Conservation (phyloP, 2,888 invertebrate species). For the Linyphia triangularis region DNA sequence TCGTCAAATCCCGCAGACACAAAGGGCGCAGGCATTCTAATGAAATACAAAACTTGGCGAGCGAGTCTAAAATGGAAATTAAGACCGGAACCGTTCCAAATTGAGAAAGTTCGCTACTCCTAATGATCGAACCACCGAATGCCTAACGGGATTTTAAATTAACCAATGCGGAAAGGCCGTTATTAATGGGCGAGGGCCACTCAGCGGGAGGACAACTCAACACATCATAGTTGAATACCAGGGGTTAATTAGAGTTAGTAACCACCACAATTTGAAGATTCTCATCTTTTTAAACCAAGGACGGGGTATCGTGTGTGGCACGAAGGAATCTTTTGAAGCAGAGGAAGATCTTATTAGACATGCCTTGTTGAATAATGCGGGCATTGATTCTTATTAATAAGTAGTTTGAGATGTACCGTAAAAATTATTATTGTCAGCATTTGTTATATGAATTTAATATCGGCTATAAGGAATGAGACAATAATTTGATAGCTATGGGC, state of each 20-base stretch:
- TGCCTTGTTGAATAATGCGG: constrained; percentile 22
- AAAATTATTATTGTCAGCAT: neutral
- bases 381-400: neutral
- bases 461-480: no score
- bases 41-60: constrained; percentile 54
- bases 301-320: neutral
- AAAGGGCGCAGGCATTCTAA: constrained; percentile 26
- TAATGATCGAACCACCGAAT: constrained; percentile 47
- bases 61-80: constrained; percentile 61
- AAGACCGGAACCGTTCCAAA: constrained; percentile 52
- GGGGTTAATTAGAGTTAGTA: constrained; percentile 63
- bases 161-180: constrained; percentile 60
- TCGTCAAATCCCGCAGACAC: constrained; percentile 2
- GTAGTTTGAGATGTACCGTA: neutral
- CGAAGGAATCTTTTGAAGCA: neutral
- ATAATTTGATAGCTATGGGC: no score
- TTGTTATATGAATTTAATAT: neutral
- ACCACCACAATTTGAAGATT: constrained; percentile 53
- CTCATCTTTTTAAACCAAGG: neutral
- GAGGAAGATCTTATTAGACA: constrained; percentile 1
- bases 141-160: constrained; percentile 71
- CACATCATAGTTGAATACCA: constrained; percentile 45
- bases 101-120: constrained; percentile 65
- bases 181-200: constrained; percentile 46
- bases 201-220: constrained; percentile 23